Conservation (phyloP, 2,113 vertebrate genomes). For the Labeo rohita region DNA sequence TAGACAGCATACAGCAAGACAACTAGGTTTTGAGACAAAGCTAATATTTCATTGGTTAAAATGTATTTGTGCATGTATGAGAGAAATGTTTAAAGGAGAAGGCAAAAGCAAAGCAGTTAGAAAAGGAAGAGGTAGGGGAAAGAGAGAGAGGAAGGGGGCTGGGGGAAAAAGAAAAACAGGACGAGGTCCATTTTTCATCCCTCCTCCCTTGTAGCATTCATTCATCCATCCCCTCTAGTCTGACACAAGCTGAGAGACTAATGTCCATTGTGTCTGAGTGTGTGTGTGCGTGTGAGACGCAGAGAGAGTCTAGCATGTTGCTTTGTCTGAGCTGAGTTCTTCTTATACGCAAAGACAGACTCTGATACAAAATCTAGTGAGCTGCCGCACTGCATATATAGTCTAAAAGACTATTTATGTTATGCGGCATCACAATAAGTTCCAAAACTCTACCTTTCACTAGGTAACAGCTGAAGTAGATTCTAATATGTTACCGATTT, state of each 20-base stretch:
- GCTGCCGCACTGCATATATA: not conserved
- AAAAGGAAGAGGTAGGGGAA: constrained; percentile 10
- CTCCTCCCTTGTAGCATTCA: constrained; percentile 34
- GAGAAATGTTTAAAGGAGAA: not conserved
- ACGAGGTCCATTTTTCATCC: constrained; percentile 38
- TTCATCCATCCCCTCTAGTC: constrained; percentile 36
- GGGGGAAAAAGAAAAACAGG: constrained; percentile 36
- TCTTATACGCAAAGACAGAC: not conserved
- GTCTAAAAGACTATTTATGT: not conserved
- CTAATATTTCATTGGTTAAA: not conserved
- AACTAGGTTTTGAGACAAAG: not conserved
- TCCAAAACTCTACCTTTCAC: no score
- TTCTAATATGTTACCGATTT: no score
- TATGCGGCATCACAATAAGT: no score
- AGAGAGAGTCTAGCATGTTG: constrained; percentile 14
- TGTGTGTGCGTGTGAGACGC: constrained; percentile 19
- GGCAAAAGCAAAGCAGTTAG: constrained; percentile 10
- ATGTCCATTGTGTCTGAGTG: constrained; percentile 31
- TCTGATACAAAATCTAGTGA: not conserved
- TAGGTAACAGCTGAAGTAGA: no score
- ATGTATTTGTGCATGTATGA: not conserved
- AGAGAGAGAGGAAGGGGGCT: constrained; percentile 24
- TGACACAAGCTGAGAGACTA: constrained; percentile 22
- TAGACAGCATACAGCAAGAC: not conserved
- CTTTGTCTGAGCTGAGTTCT: constrained; percentile 1